These are phyloP conservation scores for Adelphocoris suturalis DNA, from an alignment of 2,888 invertebrate species.

Conservation along the genomic window DNA sequence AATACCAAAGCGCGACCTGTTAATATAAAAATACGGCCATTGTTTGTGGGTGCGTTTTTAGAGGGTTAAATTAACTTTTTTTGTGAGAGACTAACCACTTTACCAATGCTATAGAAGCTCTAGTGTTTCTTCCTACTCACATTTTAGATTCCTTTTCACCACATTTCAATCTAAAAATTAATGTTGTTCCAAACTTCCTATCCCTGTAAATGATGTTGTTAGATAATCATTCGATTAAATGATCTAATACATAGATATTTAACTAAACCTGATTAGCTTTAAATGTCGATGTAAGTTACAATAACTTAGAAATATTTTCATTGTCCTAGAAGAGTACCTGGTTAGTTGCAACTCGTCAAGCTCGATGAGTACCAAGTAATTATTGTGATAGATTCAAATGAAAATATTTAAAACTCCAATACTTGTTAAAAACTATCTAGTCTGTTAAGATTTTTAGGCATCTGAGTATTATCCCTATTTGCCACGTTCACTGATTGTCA, in stretches of 20 bases:
- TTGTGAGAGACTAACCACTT: no score
- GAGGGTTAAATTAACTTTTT: no score
- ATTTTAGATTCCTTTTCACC: not conserved
- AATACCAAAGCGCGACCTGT: no score
- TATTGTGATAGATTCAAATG: not conserved
- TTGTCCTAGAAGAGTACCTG: not conserved
- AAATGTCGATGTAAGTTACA: not conserved
- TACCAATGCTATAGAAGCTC: not conserved
- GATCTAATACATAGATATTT: not conserved
- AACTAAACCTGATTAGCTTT: not conserved
- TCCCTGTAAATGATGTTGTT: not conserved
- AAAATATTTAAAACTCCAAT: not conserved
- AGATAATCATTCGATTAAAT: not conserved
- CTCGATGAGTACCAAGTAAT: not conserved
- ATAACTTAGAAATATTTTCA: not conserved
- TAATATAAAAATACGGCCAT: no score
- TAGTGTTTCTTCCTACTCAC: not conserved
- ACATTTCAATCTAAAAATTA: not conserved
- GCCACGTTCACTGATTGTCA: not conserved
- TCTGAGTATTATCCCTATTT: not conserved
- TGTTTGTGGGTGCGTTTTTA: no score
- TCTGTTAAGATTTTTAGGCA: not conserved
- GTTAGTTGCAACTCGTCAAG: not conserved
- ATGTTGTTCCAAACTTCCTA: not conserved
- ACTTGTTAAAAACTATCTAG: not conserved